Base-by-base conservation (phyloP, 2,888 invertebrate species). In the Diaphora mendica region DNA sequence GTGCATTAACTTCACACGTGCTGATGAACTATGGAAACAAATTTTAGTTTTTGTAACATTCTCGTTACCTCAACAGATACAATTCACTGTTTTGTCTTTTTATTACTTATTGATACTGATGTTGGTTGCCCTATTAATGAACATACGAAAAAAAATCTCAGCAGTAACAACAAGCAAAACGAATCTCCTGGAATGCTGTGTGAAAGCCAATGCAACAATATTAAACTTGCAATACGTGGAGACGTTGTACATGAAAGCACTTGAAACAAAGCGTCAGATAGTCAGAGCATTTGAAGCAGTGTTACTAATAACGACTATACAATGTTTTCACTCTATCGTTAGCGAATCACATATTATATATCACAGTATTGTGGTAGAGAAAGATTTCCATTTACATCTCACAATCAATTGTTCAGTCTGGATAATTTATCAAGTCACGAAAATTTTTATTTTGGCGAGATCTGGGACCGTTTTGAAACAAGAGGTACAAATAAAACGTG, bases 301-400 rank as follows among this genome's bases (percentile, higher is more conserved):
- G 0, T 87, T 95, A 51, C 76, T 95, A 33, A 78, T 91, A 15
- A 89, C 90, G 0, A 82, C 89, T 3, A 67, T 93, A 17, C 95
- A 94, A 80, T 90, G 92, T 78, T 94, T 95, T 67, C 95, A 95
- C 73, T 77, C 91, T 0, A 90, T 94, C 62, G 90, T 95, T 2
- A 93, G 93, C 69, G 93, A 94, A 73, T 80, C 90, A 0, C 90
- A 94, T 77, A 93, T 92, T 4, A 90, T 94, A 62, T 94, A 92
- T 79, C 93, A 94, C 51, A 93, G 92, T 0, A 26, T 91, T 0
- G 78, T 90, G 0, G 68, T 90, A 0, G 81, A 88, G 23, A 80
- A 79, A 30, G 78, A 79, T 15, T 82, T 93, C 1, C 79, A 84
- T 0, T 55, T 84, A n/a, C 92, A 94, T 64, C 87, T 89, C 23